Evolutionary conservation across 1,140 invertebrate genomes (phyloP).

Genomic region (Psix sp.): DNA sequence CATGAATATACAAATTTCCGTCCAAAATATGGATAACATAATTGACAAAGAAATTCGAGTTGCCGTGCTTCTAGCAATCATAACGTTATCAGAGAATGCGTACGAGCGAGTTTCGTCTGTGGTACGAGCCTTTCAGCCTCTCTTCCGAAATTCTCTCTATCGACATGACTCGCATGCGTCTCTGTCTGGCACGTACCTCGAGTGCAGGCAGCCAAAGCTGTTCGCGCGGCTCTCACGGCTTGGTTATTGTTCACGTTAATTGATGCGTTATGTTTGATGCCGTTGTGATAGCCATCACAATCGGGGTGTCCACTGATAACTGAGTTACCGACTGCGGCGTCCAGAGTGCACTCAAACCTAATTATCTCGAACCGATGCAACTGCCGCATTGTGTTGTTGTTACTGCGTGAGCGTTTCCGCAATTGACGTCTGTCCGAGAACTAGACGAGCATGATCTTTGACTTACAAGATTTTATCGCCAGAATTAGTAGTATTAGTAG

Average conservation of each 20-base stretch:
- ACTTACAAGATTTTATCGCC: neutral
- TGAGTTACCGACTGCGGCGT: slow-evolving; percentile 77
- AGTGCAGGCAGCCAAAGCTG: slow-evolving; percentile 47
- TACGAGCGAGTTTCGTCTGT: slow-evolving; percentile 42
- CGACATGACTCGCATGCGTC: slow-evolving; percentile 44
- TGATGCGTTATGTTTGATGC: slow-evolving; percentile 79
- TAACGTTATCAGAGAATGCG: slow-evolving; percentile 47
- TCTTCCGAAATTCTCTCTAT: slow-evolving; percentile 57
- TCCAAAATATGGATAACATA: no score
- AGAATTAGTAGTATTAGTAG: neutral
- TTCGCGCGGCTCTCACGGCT: slow-evolving; percentile 57
- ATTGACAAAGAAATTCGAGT: neutral
- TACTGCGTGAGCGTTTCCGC: slow-evolving; percentile 58
- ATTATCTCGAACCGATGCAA: slow-evolving; percentile 77
- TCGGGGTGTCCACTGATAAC: slow-evolving; percentile 77
- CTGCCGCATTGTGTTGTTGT: slow-evolving; percentile 75
- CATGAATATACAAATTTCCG: no score
- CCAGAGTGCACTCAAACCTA: slow-evolving; percentile 78
- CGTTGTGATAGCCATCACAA: slow-evolving; percentile 77
- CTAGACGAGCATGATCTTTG: slow-evolving; percentile 20
- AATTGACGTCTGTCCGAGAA: slow-evolving; percentile 48
- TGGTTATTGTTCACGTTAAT: slow-evolving; percentile 78
- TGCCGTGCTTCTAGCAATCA: slow-evolving; percentile 35
- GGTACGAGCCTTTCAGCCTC: slow-evolving; percentile 46
- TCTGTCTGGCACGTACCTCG: slow-evolving; percentile 46